These are phyloP conservation scores for Morelia viridis DNA, from an alignment of 2,797 vertebrate species.

Conservation along the genomic window DNA sequence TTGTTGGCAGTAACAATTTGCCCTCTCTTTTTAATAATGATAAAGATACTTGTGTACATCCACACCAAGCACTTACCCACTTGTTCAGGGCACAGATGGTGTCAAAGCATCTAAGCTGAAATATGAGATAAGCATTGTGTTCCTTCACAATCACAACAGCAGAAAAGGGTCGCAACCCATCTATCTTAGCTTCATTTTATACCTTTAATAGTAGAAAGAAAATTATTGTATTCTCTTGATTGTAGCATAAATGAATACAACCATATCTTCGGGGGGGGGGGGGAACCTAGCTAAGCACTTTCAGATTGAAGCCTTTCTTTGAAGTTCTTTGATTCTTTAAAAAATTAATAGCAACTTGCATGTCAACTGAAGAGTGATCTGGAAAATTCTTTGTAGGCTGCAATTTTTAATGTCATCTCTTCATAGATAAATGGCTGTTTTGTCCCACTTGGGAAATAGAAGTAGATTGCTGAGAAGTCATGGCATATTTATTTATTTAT, in stretches of 20 bases:
- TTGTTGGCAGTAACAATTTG: not conserved
- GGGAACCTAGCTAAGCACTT: not conserved
- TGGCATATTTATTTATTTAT: not conserved
- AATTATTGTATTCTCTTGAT: not conserved
- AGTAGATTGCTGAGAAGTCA: not conserved
- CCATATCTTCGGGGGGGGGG: not conserved
- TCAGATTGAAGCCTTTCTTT: not conserved
- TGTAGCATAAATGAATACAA: not conserved
- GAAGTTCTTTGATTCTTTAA: not conserved
- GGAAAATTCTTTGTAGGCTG: not conserved
- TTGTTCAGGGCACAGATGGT: not conserved
- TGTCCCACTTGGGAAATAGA: not conserved
- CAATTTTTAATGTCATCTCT: not conserved
- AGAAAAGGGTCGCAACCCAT: not conserved
- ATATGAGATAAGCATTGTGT: not conserved
- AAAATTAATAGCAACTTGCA: not conserved
- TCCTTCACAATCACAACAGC: not conserved
- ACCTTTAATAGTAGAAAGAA: not conserved
- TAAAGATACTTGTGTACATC: not conserved
- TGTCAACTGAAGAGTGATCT: not conserved
- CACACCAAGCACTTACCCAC: not conserved
- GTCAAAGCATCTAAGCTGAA: not conserved
- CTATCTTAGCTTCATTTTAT: not conserved
- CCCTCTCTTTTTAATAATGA: not conserved
- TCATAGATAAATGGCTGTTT: not conserved